Evolutionary conservation across 2,888 invertebrate species (phyloP).

Genomic region (Ichneumoninae sp.): DNA sequence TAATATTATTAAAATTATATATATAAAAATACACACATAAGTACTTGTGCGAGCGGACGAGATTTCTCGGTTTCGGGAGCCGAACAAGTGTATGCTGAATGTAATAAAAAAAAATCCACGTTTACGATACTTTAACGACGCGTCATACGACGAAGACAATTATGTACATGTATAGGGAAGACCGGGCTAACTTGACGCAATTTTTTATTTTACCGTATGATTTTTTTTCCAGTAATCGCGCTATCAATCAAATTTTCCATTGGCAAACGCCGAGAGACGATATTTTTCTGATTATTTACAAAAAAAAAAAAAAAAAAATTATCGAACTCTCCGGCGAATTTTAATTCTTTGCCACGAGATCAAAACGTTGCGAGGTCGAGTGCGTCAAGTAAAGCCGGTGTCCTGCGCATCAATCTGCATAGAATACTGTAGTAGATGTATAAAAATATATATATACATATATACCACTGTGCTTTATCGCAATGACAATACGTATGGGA

Average conservation of each 20-base stretch:
- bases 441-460: conserved; percentile 26
- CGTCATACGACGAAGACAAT: conserved; percentile 45
- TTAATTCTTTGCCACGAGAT: neutral
- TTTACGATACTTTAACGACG: conserved; percentile 44
- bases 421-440: conserved; percentile 2
- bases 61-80: neutral
- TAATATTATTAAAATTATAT: conserved; percentile 20
- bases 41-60: conserved; percentile 2
- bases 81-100: conserved; percentile 13
- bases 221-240: neutral
- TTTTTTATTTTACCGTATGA: neutral
- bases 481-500: conserved; percentile 69
- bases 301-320: neutral
- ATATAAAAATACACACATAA: conserved; percentile 11
- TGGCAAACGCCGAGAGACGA: neutral
- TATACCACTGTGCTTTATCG: conserved; percentile 69
- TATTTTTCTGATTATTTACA: neutral
- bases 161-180: conserved; percentile 15
- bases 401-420: conserved; percentile 10
- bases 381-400: neutral
- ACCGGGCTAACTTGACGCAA: neutral
- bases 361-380: neutral
- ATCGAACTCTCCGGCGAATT: neutral
- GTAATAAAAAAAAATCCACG: conserved; percentile 26
- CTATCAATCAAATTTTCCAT: neutral